Conservation (phyloP, 2,797 vertebrate genomes). For the Crenichthys baileyi region DNA sequence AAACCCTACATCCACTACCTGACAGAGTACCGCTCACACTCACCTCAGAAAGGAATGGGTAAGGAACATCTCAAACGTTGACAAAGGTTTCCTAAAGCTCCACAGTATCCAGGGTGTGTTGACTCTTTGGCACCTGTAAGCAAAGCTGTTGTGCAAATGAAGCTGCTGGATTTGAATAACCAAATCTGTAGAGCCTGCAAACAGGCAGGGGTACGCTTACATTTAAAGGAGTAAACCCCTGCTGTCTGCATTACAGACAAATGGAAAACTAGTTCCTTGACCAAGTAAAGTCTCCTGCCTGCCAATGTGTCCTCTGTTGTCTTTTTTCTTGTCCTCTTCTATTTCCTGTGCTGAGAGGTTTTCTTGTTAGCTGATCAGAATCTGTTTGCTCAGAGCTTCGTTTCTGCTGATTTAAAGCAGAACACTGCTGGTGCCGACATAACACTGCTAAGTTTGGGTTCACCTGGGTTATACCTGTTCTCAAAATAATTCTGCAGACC, state of each 20-base stretch:
- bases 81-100: not conserved
- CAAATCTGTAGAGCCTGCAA: constrained; percentile 39
- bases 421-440: too few relatives aligned
- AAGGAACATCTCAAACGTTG: constrained; percentile 57
- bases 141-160: constrained; percentile 69
- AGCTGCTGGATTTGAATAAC: constrained; percentile 69
- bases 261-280: not conserved
- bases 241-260: not conserved
- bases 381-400: not conserved
- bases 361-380: too few relatives aligned
- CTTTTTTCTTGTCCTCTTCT: too few relatives aligned
- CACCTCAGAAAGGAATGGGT: constrained; percentile 97
- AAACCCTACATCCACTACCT: constrained; percentile 92
- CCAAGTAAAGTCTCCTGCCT: too few relatives aligned
- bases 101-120: not conserved
- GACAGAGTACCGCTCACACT: constrained; percentile 88
- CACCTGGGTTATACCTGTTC: too few relatives aligned
- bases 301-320: too few relatives aligned
- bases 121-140: constrained; percentile 44
- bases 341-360: too few relatives aligned
- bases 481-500: too few relatives aligned
- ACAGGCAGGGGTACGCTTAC: not conserved
- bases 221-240: not conserved
- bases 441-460: not conserved
- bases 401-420: not conserved